phyloP scores from a whole-genome alignment of 2,113 vertebrate species.

The Cricetomys ansorgei region DNA sequence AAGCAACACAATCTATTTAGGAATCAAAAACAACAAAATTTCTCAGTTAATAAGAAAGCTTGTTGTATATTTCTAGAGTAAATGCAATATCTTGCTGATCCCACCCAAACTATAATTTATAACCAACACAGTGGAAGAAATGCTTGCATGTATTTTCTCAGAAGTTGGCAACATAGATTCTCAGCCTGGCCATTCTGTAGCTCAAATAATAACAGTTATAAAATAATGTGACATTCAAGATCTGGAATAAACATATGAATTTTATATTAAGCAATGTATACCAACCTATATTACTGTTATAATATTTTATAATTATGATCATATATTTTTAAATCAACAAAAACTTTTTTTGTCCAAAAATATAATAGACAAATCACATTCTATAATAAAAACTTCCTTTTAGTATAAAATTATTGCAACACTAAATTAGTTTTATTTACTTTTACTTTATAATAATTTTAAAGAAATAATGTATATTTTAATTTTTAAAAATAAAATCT shows the following conservation, averaged over 20 bases:
- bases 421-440: background rate
- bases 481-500: background rate
- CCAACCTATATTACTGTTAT: background rate
- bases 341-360: background rate
- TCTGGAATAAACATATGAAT: background rate
- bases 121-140: background rate
- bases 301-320: background rate
- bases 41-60: conserved; percentile 9
- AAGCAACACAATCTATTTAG: conserved; percentile 28
- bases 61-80: conserved; percentile 26
- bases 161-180: background rate
- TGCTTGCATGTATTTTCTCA: background rate
- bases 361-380: background rate
- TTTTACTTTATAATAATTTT: background rate
- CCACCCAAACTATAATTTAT: conserved; percentile 61
- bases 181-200: background rate
- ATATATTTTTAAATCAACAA: background rate
- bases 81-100: conserved; percentile 33
- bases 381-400: background rate
- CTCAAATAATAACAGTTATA: background rate
- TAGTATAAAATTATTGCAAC: conserved; percentile 20
- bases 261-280: background rate
- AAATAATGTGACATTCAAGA: background rate
- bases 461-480: background rate
- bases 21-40: conserved; percentile 54